A percentile compares a stretch with the other conserved stretches of the same genome.
Conservation (phyloP, 2,113 vertebrate genomes). For the Turnix velox region DNA sequence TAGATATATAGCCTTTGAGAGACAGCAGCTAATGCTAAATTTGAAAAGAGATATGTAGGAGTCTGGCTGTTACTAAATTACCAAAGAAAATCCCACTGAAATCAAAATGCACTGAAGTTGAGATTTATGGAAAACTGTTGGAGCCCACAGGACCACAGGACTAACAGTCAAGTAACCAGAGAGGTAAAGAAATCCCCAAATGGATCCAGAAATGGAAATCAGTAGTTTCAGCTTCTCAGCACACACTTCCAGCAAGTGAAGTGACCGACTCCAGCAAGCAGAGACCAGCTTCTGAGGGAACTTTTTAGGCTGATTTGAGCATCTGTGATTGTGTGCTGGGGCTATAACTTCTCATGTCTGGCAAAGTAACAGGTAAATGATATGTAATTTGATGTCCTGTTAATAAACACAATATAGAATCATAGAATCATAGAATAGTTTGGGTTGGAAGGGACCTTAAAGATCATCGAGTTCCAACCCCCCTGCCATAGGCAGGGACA, state of each 20-base stretch:
- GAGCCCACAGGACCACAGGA: constrained; percentile 40
- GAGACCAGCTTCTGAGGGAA: neutral
- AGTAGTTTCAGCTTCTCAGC: constrained; percentile 51
- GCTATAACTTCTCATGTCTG: neutral
- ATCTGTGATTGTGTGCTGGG: neutral
- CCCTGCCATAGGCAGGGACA: too few relatives aligned
- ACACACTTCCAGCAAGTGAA: constrained; percentile 7
- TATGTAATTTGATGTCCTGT: neutral
- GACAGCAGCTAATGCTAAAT: constrained; percentile 27
- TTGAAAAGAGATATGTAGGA: constrained; percentile 24
- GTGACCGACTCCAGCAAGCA: neutral
- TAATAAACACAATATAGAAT: neutral
- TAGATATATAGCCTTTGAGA: constrained; percentile 31
- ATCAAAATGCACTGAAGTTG: constrained; percentile 29
- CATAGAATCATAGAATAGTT: too few relatives aligned
- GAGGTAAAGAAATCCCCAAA: constrained; percentile 61
- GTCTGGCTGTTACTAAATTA: constrained; percentile 49
- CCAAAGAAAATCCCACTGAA: constrained; percentile 53
- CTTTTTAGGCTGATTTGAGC: neutral
- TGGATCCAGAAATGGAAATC: constrained; percentile 51
- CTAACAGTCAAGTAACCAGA: constrained; percentile 57
- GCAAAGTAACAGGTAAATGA: neutral
- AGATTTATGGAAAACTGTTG: constrained; percentile 61
- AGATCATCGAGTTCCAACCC: too few relatives aligned
- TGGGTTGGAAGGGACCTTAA: too few relatives aligned